Base-by-base conservation (phyloP, 2,888 invertebrate genomes). In the Lymantria dispar region DNA sequence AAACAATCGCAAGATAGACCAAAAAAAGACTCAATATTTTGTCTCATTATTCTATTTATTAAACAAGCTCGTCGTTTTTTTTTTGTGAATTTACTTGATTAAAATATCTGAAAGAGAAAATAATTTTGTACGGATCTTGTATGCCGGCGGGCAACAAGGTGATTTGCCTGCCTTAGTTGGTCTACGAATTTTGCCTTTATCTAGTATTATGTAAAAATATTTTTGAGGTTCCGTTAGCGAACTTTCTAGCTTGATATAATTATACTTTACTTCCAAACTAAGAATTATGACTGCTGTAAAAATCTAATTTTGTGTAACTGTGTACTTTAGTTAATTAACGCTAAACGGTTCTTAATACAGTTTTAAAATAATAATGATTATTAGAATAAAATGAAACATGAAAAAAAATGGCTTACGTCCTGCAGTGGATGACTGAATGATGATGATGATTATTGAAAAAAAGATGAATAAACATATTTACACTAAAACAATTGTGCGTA, bases 81-180 rank as follows among this genome's bases (percentile, higher is more conserved):
- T 42, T 48, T 46, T 13, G n/a, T 40, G 14, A 14, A 38, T 55
- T 58, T 42, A 54, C 47, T 64, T 61, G 49, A 58, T 65, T 61
- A 63, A 54, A 63, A 65, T 61, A 58, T 54, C 50, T 42, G 36
- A 56, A 54, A 57, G 45, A 52, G 15, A 56, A 54, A 54, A 57
- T 54, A 54, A 57, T 51, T 48, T n/a, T 36, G 11, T 43, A 12
- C 30, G 13, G 50, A 10, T 3, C 56, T 55, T 68, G 66, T 68
- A 57, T 43, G 66, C 68, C 60, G 40, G 46, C 36, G 64, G 68
- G 64, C 22, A 54, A 66, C 66, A 68, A 52, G 56, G 48, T 54
- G 45, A 63, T 63, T 61, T 51, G 55, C 51, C 42, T 64, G 53
- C 52, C 44, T 48, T 57, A 56, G 52, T 55, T 68, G 43, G 41